Percentiles rank a stretch among this genome's conserved stretches.
phyloP scores from a whole-genome alignment of 1,140 invertebrate genomes.

The Panonychus citri region DNA sequence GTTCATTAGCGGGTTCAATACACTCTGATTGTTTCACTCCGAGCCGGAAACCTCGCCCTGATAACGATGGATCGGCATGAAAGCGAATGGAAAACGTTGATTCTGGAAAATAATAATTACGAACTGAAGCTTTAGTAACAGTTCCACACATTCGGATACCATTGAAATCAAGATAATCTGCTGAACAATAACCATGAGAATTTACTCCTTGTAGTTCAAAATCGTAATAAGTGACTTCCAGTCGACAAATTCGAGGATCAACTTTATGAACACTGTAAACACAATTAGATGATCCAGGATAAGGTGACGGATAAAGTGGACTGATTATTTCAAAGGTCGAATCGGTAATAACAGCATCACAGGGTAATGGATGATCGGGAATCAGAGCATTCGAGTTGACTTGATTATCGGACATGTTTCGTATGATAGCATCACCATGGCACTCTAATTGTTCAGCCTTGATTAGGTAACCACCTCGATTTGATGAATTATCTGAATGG shows the following conservation, averaged over 20 bases:
- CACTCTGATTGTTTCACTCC: conserved; percentile 9
- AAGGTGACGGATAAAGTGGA: conserved; percentile 13
- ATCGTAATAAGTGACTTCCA: conserved; percentile 13
- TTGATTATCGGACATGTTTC: background rate
- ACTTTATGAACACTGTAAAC: conserved; percentile 5
- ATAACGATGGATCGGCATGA: conserved; percentile 1
- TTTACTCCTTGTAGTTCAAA: conserved; percentile 12
- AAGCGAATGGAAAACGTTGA: conserved; percentile 7
- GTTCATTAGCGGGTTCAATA: background rate
- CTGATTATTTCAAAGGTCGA: conserved; percentile 13
- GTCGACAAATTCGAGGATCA: conserved; percentile 10
- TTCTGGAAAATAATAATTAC: conserved; percentile 5
- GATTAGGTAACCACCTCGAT: conserved; percentile 13
- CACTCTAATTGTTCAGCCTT: conserved; percentile 17
- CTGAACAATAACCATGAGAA: conserved; percentile 7
- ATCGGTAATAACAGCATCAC: conserved; percentile 12
- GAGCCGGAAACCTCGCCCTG: conserved; percentile 7
- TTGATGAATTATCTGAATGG: conserved; percentile 14
- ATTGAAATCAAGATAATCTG: conserved; percentile 15
- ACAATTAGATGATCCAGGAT: conserved; percentile 12
- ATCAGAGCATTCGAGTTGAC: background rate
- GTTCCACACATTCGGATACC: conserved; percentile 13
- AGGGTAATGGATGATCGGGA: background rate
- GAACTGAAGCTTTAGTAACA: background rate
- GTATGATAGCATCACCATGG: conserved; percentile 8